Conservation (phyloP, 1,140 invertebrate species). For the Drosophila parabipectinata region DNA sequence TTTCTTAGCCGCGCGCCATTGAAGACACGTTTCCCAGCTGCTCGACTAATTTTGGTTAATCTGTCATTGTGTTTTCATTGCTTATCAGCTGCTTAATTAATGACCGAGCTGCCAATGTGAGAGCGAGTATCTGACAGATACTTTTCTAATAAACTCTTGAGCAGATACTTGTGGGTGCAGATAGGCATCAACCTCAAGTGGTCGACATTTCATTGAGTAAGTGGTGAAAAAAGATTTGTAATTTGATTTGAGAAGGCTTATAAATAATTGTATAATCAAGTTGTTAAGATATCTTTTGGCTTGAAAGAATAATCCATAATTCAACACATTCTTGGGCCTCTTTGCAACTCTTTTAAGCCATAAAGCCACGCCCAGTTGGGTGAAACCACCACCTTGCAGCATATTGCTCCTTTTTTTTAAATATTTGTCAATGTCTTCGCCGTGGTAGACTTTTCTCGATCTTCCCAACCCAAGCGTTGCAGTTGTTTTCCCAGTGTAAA, state of each 20-base stretch:
- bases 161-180: conserved; percentile 24
- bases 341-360: not conserved
- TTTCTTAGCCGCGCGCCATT: conserved; percentile 71
- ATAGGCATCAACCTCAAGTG: conserved; percentile 21
- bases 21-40: conserved; percentile 49
- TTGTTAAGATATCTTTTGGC: not conserved
- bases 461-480: conserved; percentile 31
- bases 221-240: not conserved
- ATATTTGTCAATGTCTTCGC: conserved; percentile 41
- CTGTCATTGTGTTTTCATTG: conserved; percentile 54
- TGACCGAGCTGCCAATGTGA: conserved; percentile 21
- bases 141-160: conserved; percentile 45
- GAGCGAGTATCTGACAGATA: conserved; percentile 48
- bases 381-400: not conserved
- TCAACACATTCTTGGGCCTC: not conserved
- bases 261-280: not conserved
- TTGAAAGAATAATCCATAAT: not conserved
- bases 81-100: conserved; percentile 66
- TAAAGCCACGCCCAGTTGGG: not conserved
- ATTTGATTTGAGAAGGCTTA: too few species aligned
- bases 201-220: conserved; percentile 12
- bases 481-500: conserved; percentile 79
- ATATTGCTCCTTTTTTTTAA: not conserved
- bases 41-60: conserved; percentile 52
- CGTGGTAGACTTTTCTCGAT: conserved; percentile 38